Evolutionary conservation across 1,140 invertebrate species (phyloP).

Genomic region (Caenorhabditis tropicalis): DNA sequence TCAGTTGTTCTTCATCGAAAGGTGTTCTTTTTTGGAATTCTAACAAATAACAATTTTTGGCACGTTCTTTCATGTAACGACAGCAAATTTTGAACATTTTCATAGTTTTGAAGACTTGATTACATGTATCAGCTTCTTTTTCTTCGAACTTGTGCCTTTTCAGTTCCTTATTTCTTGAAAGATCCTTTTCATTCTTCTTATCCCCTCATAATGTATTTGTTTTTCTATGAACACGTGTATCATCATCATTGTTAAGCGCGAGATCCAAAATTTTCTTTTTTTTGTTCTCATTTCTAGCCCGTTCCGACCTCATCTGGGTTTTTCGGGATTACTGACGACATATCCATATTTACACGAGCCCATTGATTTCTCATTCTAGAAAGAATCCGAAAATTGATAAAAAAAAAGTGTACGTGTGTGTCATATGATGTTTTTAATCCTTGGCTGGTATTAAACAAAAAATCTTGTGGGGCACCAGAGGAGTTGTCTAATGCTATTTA

Average conservation of each 20-base stretch:
- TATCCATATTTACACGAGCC: neutral
- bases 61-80: no score
- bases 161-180: neutral
- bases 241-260: neutral
- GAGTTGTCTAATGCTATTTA: slow-evolving; percentile 1
- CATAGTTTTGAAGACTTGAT: no score
- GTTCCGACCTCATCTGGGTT: neutral
- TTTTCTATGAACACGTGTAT: neutral
- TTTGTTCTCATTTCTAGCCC: neutral
- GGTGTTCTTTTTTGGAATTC: no score
- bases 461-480: neutral
- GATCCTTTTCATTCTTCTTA: neutral
- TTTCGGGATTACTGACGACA: slow-evolving; percentile 32
- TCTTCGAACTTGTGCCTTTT: neutral
- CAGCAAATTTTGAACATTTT: no score
- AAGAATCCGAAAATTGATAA: neutral
- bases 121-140: no score
- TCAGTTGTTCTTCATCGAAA: no score
- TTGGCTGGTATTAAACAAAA: slow-evolving; percentile 5
- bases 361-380: neutral
- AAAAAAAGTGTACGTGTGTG: neutral
- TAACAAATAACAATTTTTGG: neutral
- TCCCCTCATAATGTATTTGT: neutral
- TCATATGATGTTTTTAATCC: slow-evolving; percentile 31
- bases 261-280: neutral